Base-by-base conservation (phyloP, 2,113 vertebrate genomes). In the Antechinus flavipes region DNA sequence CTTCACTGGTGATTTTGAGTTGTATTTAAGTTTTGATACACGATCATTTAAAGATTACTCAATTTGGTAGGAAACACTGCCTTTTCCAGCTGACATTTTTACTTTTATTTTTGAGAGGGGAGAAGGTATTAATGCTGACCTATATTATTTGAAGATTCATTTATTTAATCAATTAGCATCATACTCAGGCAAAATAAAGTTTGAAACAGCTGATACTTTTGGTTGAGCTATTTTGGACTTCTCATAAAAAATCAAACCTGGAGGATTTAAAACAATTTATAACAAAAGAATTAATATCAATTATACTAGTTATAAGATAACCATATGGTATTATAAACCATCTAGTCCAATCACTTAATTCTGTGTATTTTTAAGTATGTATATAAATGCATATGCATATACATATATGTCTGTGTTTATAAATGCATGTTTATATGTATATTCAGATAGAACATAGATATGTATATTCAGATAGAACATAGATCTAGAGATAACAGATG, bases 151-250 rank as follows among this genome's bases (percentile, higher is more conserved):
- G 42, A 90, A 76, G 46, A 46, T 27, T 53, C 53, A 94, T 50
- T 95, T 50, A 95, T 46, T 94, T 94, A 95, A 93, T 90, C 6
- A 42, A 98, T 90, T 95, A 68, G 90, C 91, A 54, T 68, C 95
- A 96, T 96, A 97, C 92, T 94, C 96, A 24, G 97, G 94, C 93
- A 93, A 94, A 94, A 93, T 94, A 94, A 61, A 91, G 30, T 90
- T 96, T n/a, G 14, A 91, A 90, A 92, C 95, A 96, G 58, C 90
- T 55, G 84, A 96, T 89, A 95, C 61, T 54, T 97, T 90, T 91
- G 55, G 89, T 54, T 91, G 54, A 96, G 47, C 50, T 6, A 92
- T 96, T 90, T 91, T 92, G 92, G 91, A 91, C 0, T 97, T 91
- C 97, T 58, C 89, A 94, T 91, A 96, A 96, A 97, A 91, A 23